A percentile compares a stretch with the other conserved stretches of the same genome.
Evolutionary conservation across 2,113 vertebrate genomes (phyloP).

Genomic region (Thunnus thynnus): DNA sequence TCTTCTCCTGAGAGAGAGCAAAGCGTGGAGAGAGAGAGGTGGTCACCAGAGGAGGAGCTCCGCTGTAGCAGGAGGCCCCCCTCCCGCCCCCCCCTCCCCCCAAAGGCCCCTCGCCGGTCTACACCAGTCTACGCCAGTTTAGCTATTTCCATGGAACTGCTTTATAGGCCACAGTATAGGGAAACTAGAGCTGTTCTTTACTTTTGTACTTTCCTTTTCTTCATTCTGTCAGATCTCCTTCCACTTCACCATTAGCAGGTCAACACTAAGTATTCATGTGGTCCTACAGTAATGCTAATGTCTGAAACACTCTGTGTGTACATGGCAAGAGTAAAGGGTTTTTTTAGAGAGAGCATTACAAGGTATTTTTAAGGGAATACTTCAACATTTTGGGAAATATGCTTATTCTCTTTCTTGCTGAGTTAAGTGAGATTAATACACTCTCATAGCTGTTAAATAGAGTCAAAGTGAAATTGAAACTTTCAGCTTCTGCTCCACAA

Average conservation of each 20-base stretch:
- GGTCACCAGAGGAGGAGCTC: slow-evolving; percentile 48
- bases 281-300: slow-evolving; percentile 5
- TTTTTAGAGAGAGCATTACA: neutral
- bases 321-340: neutral
- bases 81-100: too few species aligned
- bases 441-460: too few species aligned
- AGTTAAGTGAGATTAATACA: neutral
- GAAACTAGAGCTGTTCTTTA: slow-evolving; percentile 47
- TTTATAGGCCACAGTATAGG: slow-evolving; percentile 25
- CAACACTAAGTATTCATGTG: neutral
- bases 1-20: slow-evolving; percentile 67
- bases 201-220: slow-evolving; percentile 32
- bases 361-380: neutral
- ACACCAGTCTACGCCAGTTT: slow-evolving; percentile 42
- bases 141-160: slow-evolving; percentile 29
- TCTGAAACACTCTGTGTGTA: slow-evolving; percentile 8
- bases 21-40: slow-evolving; percentile 12
- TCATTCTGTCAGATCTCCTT: slow-evolving; percentile 28
- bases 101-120: neutral
- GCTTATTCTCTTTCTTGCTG: neutral
- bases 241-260: slow-evolving; percentile 36
- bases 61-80: slow-evolving; percentile 20
- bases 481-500: too few species aligned
- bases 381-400: slow-evolving; percentile 25
- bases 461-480: neutral